A percentile compares a stretch with the other conserved stretches of the same genome.
These are phyloP conservation scores for Sthenelais limicola DNA, from an alignment of 2,888 invertebrate species.

Conservation along the genomic window DNA sequence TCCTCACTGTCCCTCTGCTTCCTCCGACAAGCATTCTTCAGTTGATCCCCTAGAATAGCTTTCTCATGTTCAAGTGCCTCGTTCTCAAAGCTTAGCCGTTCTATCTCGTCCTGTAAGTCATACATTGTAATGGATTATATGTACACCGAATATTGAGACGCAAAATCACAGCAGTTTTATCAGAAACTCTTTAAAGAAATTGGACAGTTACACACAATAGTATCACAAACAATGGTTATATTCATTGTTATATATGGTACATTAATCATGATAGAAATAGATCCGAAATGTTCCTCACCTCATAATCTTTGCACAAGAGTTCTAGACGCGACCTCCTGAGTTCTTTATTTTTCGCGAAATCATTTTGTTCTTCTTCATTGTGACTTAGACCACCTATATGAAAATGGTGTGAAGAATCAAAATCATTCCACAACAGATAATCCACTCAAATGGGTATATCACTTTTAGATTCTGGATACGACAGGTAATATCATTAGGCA, in stretches of 20 bases:
- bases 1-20: conserved; percentile 12
- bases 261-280: too few relatives aligned
- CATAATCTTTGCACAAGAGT: conserved; percentile 66
- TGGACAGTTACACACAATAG: too few relatives aligned
- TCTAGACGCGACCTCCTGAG: conserved; percentile 65
- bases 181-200: too few relatives aligned
- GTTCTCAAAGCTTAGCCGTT: conserved; percentile 60
- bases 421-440: background rate
- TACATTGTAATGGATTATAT: background rate
- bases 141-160: too few relatives aligned
- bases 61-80: conserved; percentile 57
- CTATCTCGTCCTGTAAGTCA: conserved; percentile 60
- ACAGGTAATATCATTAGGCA: background rate
- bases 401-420: too few relatives aligned
- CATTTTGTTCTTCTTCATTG: conserved; percentile 54
- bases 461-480: background rate
- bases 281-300: too few relatives aligned
- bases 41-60: conserved; percentile 15
- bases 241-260: too few relatives aligned
- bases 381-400: conserved; percentile 61
- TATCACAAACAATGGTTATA: too few relatives aligned
- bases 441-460: background rate
- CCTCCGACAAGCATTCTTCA: conserved; percentile 7
- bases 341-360: conserved; percentile 56
- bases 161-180: too few relatives aligned